phyloP scores from a whole-genome alignment of 1,140 invertebrate genomes.

The Triops longicaudatus region DNA sequence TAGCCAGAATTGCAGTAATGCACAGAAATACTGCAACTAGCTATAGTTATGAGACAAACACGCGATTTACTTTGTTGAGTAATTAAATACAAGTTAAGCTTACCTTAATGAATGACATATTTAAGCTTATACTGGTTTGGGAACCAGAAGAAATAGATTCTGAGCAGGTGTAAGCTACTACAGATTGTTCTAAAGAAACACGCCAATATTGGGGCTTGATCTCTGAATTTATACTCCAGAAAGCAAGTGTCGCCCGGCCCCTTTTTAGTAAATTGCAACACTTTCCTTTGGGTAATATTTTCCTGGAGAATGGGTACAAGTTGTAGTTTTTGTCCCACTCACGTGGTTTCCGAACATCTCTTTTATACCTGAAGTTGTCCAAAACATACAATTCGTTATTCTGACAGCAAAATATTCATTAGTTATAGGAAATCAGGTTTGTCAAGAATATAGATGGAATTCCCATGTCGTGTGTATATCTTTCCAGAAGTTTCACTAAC shows the following conservation, averaged over 20 bases:
- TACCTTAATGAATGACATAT: neutral
- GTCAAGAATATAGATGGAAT: no score
- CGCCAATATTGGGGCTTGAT: neutral
- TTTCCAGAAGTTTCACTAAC: neutral
- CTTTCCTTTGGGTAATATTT: neutral
- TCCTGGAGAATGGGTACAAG: neutral
- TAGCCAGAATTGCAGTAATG: neutral
- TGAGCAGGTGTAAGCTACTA: no score
- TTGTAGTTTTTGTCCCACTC: no score
- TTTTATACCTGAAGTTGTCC: no score
- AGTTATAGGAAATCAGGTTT: no score
- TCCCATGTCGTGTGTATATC: neutral
- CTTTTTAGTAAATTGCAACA: neutral
- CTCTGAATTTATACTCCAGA: neutral
- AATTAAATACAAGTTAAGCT: neutral
- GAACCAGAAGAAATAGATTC: neutral
- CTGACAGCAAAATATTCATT: no score
- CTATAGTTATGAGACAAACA: neutral
- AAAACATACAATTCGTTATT: no score
- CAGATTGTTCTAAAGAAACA: no score
- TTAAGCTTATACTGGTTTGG: neutral
- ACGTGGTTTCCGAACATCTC: no score
- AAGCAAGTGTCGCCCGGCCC: neutral
- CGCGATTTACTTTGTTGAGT: neutral
- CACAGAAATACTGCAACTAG: neutral